Evolutionary conservation across 2,888 invertebrate genomes (phyloP).

Genomic region (Pollenia amentaria): DNA sequence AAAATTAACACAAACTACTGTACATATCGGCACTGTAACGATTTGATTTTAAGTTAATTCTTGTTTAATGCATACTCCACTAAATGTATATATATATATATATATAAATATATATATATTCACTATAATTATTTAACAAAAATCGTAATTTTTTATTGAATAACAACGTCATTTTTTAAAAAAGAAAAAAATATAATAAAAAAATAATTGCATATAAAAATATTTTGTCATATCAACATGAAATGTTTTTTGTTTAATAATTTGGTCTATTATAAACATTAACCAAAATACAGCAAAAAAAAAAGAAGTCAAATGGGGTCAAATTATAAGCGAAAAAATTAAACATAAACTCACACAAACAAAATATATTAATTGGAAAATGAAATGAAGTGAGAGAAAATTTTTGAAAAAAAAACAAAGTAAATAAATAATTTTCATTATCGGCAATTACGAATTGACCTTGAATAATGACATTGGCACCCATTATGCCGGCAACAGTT

Average conservation of each 20-base stretch:
- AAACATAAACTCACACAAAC: background rate
- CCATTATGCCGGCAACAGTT: conserved; percentile 60
- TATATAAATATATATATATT: conserved; percentile 17
- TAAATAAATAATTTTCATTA: conserved; percentile 82
- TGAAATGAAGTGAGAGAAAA: conserved; percentile 41
- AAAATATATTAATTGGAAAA: conserved; percentile 36
- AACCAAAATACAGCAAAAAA: conserved; percentile 73
- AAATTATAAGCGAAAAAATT: conserved; percentile 32
- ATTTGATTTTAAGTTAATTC: background rate
- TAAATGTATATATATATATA: background rate
- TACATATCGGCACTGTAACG: background rate
- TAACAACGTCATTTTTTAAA: conserved; percentile 16
- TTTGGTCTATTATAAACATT: conserved; percentile 78
- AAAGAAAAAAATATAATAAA: conserved; percentile 25
- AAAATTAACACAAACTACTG: background rate
- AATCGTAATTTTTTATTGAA: conserved; percentile 47
- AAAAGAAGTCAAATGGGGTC: conserved; percentile 59
- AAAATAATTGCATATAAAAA: conserved; percentile 53
- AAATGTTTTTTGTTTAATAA: conserved; percentile 73
- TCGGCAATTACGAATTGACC: conserved; percentile 83
- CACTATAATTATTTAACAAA: conserved; percentile 59
- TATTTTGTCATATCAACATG: conserved; percentile 54
- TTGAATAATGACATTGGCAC: conserved; percentile 80
- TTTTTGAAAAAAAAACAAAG: conserved; percentile 68
- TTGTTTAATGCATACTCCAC: background rate